A percentile compares a stretch with the other conserved stretches of the same genome.
Evolutionary conservation across 2,888 invertebrate genomes (phyloP).

Genomic region (Troilus luridus): DNA sequence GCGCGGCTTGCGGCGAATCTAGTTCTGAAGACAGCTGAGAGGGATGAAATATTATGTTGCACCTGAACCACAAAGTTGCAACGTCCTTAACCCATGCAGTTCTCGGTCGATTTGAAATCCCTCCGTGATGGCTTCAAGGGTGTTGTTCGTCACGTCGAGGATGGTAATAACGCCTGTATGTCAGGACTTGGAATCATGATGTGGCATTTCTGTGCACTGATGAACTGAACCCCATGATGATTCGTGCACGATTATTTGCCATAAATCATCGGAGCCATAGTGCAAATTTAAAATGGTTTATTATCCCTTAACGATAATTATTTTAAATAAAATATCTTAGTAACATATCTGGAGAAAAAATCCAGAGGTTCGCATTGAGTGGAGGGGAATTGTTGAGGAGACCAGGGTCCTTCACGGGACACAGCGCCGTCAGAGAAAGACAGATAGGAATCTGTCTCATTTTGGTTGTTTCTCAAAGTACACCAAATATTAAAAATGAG

Average conservation of each 20-base stretch:
- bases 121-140: background rate
- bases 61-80: background rate
- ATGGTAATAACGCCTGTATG: background rate
- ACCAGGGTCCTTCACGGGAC: too few species aligned
- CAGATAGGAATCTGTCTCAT: too few species aligned
- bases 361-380: too few species aligned
- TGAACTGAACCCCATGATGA: background rate
- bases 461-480: too few species aligned
- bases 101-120: background rate
- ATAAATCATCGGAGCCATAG: too few species aligned
- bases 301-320: background rate
- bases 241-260: background rate
- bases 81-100: background rate
- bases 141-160: background rate
- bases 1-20: background rate
- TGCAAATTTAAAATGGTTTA: background rate
- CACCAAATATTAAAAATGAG: too few species aligned
- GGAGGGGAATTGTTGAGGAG: too few species aligned
- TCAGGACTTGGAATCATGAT: background rate
- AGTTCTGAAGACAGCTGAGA: background rate
- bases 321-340: too few species aligned
- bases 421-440: too few species aligned
- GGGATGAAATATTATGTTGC: background rate
- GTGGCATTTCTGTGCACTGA: background rate
- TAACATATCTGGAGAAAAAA: too few species aligned